These are phyloP conservation scores for Spatula clypeata DNA, from an alignment of 2,797 vertebrate genomes.

Conservation along the genomic window DNA sequence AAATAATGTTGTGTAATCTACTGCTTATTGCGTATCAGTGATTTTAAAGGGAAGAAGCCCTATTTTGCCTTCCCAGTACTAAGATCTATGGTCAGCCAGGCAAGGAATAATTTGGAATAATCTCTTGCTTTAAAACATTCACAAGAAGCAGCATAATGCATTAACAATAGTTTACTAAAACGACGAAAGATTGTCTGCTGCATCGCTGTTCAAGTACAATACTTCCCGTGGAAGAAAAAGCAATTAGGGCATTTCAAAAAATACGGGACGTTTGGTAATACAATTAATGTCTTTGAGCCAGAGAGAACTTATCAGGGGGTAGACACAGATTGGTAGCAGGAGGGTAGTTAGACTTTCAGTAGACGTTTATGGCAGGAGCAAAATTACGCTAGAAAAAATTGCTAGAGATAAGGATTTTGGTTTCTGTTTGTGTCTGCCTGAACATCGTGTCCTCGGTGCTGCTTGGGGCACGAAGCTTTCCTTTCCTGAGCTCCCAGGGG, in stretches of 20 bases:
- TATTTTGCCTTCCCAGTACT: not conserved
- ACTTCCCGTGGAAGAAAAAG: slow-evolving; percentile 11
- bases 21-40: not conserved
- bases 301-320: not conserved
- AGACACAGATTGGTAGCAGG: not conserved
- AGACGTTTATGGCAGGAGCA: not conserved
- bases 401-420: not conserved
- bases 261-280: not conserved
- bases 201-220: not conserved
- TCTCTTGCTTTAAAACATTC: not conserved
- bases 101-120: not conserved
- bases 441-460: not conserved
- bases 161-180: not conserved
- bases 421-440: not conserved
- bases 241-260: not conserved
- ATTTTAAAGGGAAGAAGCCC: not conserved
- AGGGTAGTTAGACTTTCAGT: not conserved
- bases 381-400: not conserved
- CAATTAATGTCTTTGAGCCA: not conserved
- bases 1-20: not conserved
- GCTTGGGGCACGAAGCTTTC: not conserved
- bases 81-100: not conserved
- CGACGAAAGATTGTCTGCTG: not conserved
- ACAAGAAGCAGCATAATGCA: not conserved
- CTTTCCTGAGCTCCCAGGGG: not conserved